Evolutionary conservation across 2,888 invertebrate genomes (phyloP).

Genomic region (Pristionchus maxplancki): DNA sequence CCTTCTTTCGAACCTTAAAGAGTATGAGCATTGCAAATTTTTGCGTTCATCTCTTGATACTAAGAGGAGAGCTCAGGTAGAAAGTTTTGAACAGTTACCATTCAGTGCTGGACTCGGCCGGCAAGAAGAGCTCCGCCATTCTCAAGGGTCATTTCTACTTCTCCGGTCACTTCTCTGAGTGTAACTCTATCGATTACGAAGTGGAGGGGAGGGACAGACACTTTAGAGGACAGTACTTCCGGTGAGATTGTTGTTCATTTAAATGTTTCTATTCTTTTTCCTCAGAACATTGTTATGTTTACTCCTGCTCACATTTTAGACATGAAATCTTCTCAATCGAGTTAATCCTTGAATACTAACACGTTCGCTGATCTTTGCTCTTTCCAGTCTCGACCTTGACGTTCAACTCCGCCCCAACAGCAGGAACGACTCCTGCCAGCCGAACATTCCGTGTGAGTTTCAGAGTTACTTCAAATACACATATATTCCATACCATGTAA

Average conservation of each 20-base stretch:
- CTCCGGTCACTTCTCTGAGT: constrained; percentile 35
- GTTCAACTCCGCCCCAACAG: not conserved
- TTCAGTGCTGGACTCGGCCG: not conserved
- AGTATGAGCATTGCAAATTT: not conserved
- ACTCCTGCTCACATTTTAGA: no score
- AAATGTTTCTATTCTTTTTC: no score
- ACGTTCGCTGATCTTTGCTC: not conserved
- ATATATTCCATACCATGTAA: no score
- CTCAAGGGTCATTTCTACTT: constrained; percentile 6
- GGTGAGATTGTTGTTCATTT: not conserved
- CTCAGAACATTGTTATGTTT: no score
- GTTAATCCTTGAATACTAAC: no score
- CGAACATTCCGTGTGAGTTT: not conserved
- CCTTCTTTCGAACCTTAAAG: no score
- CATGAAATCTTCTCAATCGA: no score
- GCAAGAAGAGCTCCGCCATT: not conserved
- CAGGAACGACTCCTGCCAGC: not conserved
- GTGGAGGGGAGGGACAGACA: not conserved
- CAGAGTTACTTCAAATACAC: no score
- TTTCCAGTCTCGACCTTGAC: not conserved
- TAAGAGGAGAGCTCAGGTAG: not conserved
- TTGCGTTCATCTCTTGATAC: not conserved
- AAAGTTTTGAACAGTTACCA: not conserved
- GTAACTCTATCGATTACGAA: not conserved
- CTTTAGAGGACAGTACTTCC: constrained; percentile 7